Base-by-base conservation (phyloP, 2,113 vertebrate genomes). In the Alexandromys fortis region DNA sequence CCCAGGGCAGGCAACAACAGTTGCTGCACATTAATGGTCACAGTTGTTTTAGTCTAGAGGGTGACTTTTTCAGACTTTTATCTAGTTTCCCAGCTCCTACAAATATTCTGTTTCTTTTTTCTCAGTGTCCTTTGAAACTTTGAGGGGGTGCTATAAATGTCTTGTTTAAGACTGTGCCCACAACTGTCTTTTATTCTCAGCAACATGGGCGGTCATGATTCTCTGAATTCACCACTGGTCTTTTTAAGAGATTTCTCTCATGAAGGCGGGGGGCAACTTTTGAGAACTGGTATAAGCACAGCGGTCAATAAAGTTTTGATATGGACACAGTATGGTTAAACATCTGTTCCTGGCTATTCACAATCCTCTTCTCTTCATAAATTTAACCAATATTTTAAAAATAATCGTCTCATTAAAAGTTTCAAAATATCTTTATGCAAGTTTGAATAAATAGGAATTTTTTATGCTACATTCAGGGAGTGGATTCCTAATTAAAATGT, bases 281-380 rank as follows among this genome's bases (percentile, higher is more conserved):
- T 65, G 24, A 6, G 30, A 58, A 55, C 63, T 26, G 21, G 14
- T 17, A 45, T 49, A 19, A 68, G 63, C 63, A 22, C 47, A 65
- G 92, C 83, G 90, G 90, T 86, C 24, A 83, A 83, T 83, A 38
- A 35, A 90, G 67, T 88, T 97, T 96, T 96, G 95, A 97, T 97
- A 75, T 89, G 90, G 93, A 96, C 94, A 49, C 77, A 94, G 42
- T 93, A 77, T 92, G 91, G 94, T 90, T 94, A 3, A 4, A 75
- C 85, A 93, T 97, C 95, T 73, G n/a, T 83, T 97, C 68, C 76
- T 85, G 94, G 97, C 96, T 85, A 96, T 87, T 97, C 91, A 96
- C 81, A 95, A 95, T 86, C 85, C 89, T 89, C 91, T 97, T 97
- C 76, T 94, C 58, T 89, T 97, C 45, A 92, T 72, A 96, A 94